Conservation (phyloP, 2,797 vertebrate species). For the Lemur catta region DNA sequence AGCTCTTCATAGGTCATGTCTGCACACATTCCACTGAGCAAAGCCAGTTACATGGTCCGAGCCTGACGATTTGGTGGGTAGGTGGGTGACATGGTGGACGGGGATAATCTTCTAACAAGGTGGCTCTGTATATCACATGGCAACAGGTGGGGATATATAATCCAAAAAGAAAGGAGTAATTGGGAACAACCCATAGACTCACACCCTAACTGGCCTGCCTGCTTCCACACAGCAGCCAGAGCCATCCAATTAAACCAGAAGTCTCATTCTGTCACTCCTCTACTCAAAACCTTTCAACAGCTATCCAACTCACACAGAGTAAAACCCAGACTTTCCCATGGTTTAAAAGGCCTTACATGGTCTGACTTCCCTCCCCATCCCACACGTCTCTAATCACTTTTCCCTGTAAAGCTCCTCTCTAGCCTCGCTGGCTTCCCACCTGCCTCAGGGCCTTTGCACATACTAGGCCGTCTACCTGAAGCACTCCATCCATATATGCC, state of each 20-base stretch:
- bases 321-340: neutral
- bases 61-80: neutral
- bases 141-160: neutral
- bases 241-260: neutral
- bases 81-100: neutral
- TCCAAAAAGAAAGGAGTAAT: neutral
- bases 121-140: neutral
- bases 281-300: neutral
- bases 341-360: neutral
- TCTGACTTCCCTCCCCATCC: neutral
- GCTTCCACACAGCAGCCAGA: neutral
- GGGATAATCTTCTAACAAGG: neutral
- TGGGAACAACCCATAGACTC: neutral
- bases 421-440: neutral
- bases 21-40: neutral
- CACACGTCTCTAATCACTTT: neutral
- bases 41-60: neutral
- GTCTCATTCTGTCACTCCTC: neutral
- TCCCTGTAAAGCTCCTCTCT: neutral
- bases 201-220: neutral
- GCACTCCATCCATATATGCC: neutral
- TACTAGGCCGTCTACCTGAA: neutral
- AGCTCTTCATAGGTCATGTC: neutral
- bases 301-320: neutral
- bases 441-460: neutral